A percentile compares a stretch with the other conserved stretches of the same genome.
Conservation (phyloP, 2,888 invertebrate genomes). For the Syritta pipiens region DNA sequence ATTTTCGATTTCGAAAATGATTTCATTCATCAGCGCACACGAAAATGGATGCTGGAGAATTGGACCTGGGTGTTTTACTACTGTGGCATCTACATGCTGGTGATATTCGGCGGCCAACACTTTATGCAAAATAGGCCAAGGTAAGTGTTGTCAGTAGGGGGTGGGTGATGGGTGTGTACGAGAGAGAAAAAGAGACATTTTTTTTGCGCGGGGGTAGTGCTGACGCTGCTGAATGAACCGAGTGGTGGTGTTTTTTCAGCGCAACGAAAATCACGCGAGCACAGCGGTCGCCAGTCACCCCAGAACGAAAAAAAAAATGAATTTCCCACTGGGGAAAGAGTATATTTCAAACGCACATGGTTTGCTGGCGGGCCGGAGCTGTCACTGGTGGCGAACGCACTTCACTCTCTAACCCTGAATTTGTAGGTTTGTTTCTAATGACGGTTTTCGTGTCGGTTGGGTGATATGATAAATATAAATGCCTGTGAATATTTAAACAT, state of each 20-base stretch:
- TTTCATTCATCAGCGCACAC: slow-evolving; percentile 93
- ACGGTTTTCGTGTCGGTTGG: neutral
- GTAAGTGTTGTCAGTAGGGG: slow-evolving; percentile 76
- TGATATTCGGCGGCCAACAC: slow-evolving; percentile 95
- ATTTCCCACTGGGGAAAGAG: too few relatives aligned
- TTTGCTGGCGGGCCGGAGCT: neutral
- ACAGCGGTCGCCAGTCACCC: neutral
- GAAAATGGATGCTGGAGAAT: slow-evolving; percentile 97
- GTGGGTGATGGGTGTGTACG: neutral
- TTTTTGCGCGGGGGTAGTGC: neutral
- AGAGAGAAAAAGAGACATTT: neutral
- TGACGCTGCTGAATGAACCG: slow-evolving; percentile 1
- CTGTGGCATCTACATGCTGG: slow-evolving; percentile 93
- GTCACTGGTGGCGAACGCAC: neutral
- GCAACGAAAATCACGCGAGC: neutral
- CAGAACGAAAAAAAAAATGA: neutral
- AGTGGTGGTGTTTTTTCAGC: neutral
- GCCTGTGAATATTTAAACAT: neutral
- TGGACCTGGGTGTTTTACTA: slow-evolving; percentile 96
- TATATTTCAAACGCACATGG: neutral
- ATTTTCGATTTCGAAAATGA: slow-evolving; percentile 97
- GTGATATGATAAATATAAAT: neutral
- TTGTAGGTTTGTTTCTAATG: neutral
- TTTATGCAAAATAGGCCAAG: slow-evolving; percentile 95
- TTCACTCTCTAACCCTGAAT: neutral